These are phyloP conservation scores for Allygus modestus DNA, from an alignment of 2,888 invertebrate genomes.

Conservation along the genomic window DNA sequence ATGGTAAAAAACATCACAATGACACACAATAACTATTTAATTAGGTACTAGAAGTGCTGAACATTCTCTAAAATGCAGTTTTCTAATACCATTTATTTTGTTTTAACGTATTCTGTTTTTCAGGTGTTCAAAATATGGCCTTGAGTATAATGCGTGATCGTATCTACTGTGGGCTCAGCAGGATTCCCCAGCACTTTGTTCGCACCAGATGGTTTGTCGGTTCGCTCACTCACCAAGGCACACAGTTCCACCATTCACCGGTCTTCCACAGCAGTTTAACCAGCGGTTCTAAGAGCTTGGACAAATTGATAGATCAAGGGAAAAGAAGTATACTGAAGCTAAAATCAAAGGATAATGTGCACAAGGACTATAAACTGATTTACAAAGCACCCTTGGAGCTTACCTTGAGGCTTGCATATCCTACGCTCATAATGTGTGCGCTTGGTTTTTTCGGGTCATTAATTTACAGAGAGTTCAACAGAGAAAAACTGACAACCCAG, in stretches of 20 bases:
- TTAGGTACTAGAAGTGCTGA: too few species aligned
- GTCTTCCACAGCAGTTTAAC: not conserved
- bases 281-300: too few species aligned
- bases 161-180: not conserved
- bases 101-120: not conserved
- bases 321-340: conserved; percentile 17
- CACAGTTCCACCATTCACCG: not conserved
- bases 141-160: not conserved
- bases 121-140: not conserved
- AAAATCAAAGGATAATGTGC: conserved; percentile 71
- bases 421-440: conserved; percentile 67
- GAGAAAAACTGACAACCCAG: not conserved
- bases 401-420: conserved; percentile 71
- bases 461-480: not conserved
- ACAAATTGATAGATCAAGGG: conserved; percentile 1
- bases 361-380: conserved; percentile 72
- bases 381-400: conserved; percentile 72
- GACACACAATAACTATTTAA: too few species aligned
- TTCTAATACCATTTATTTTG: too few species aligned
- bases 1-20: too few species aligned
- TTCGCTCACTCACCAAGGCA: not conserved
- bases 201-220: not conserved
- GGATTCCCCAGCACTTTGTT: not conserved
- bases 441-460: conserved; percentile 66
- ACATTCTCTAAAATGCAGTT: too few species aligned